A percentile compares a stretch with the other conserved stretches of the same genome.
These are phyloP conservation scores for Pedionomus torquatus DNA, from an alignment of 2,113 vertebrate species.

Conservation along the genomic window DNA sequence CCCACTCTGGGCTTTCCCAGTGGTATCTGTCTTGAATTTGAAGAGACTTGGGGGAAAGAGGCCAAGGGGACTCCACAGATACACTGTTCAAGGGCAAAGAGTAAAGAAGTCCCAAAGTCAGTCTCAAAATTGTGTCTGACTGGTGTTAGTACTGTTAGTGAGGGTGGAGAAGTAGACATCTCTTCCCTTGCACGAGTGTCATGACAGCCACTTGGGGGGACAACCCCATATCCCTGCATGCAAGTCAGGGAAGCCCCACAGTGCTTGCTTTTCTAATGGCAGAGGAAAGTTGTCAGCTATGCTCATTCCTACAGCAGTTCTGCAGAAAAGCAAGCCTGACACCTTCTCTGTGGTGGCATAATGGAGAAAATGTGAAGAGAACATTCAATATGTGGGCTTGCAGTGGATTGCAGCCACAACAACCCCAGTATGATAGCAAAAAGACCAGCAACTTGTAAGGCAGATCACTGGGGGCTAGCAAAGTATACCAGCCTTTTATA, in stretches of 20 bases:
- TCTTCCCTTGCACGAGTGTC: not conserved
- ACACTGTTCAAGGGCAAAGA: not conserved
- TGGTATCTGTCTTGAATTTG: not conserved
- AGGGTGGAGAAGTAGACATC: not conserved
- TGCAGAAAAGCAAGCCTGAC: not conserved
- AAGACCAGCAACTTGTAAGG: not conserved
- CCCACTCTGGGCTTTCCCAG: not conserved
- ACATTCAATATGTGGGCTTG: not conserved
- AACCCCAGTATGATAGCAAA: rapidly evolving
- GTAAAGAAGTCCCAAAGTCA: not conserved
- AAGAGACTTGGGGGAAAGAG: not conserved
- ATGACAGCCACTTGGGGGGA: not conserved
- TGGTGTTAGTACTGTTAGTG: rapidly evolving
- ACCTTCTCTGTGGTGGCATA: no score
- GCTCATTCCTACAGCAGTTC: not conserved
- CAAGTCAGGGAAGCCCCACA: rapidly evolving
- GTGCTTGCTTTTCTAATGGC: not conserved
- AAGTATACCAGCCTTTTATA: not conserved
- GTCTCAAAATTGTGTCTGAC: rapidly evolving
- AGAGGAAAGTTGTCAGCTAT: not conserved
- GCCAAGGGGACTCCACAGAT: rapidly evolving
- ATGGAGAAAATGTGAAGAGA: not conserved
- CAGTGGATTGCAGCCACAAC: no score
- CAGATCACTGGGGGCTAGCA: rapidly evolving
- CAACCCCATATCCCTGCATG: rapidly evolving